phyloP scores from a whole-genome alignment of 2,797 vertebrate genomes.

The Adelosebastes latens region DNA sequence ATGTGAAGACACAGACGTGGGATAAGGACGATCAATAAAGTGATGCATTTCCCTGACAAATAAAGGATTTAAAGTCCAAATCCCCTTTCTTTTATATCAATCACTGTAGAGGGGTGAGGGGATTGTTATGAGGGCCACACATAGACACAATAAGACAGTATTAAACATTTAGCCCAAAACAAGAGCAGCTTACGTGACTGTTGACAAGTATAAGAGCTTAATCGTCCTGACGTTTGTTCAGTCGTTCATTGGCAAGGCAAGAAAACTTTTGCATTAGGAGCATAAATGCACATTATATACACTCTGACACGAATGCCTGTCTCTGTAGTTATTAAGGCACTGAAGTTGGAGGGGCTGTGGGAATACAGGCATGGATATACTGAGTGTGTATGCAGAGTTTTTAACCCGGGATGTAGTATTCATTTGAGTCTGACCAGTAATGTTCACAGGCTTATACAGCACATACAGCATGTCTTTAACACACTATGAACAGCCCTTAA shows the following conservation, averaged over 20 bases:
- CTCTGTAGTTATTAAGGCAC: conserved; percentile 79
- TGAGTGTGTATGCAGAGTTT: conserved; percentile 30
- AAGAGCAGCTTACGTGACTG: conserved; percentile 70
- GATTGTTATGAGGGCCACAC: conserved; percentile 1
- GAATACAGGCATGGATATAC: conserved; percentile 45
- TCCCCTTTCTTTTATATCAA: neutral
- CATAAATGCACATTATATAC: conserved; percentile 64
- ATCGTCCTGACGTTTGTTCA: conserved; percentile 62
- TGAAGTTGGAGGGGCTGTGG: conserved; percentile 60
- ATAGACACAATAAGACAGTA: conserved; percentile 32
- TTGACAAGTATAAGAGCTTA: conserved; percentile 64
- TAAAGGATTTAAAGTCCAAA: conserved; percentile 27
- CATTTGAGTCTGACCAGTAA: conserved; percentile 20
- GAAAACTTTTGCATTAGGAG: conserved; percentile 56
- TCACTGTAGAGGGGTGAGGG: neutral
- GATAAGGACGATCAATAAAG: conserved; percentile 18
- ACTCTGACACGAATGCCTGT: conserved; percentile 63
- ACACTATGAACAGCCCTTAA: conserved; percentile 34
- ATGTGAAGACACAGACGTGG: conserved; percentile 12
- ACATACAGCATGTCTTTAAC: conserved; percentile 6
- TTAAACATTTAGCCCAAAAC: conserved; percentile 46
- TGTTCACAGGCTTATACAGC: conserved; percentile 23
- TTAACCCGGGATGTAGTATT: conserved; percentile 13
- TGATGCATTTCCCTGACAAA: conserved; percentile 59
- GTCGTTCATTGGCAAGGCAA: conserved; percentile 66